A percentile compares a stretch with the other conserved stretches of the same genome.
Evolutionary conservation across 2,888 invertebrate genomes (phyloP).

Genomic region (Ferrisia virgata): DNA sequence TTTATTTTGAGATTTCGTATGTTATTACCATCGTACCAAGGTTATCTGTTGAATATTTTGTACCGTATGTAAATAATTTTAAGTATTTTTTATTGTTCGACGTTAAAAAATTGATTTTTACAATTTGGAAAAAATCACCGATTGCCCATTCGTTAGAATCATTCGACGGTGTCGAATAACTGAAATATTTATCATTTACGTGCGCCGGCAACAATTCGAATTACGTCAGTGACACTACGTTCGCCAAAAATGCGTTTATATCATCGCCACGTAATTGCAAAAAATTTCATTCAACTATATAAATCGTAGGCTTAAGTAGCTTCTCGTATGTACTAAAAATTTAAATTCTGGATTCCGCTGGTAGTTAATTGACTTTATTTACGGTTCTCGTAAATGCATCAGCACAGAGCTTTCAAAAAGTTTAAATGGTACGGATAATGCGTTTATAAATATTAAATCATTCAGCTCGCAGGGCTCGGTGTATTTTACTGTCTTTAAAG

Average conservation of each 20-base stretch:
- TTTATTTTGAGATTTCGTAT: neutral
- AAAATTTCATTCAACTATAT: neutral
- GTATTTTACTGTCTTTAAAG: too few relatives aligned
- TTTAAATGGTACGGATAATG: neutral
- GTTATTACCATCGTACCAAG: neutral
- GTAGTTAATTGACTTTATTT: neutral
- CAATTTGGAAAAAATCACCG: neutral
- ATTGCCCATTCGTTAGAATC: neutral
- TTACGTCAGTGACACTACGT: neutral
- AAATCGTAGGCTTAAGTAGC: too few relatives aligned
- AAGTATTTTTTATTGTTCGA: neutral
- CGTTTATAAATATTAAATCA: too few relatives aligned
- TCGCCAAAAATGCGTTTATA: neutral
- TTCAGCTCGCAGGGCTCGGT: too few relatives aligned
- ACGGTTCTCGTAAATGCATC: neutral
- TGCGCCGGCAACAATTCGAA: neutral
- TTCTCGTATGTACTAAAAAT: too few relatives aligned
- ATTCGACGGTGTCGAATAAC: neutral
- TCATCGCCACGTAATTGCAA: neutral
- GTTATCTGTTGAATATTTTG: neutral
- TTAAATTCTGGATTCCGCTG: too few relatives aligned
- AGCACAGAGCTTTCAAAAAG: neutral
- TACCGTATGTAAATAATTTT: neutral
- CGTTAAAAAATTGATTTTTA: too few relatives aligned
- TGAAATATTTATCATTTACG: neutral